phyloP scores from a whole-genome alignment of 2,888 invertebrate species.

The Microctonus aethiopoides region DNA sequence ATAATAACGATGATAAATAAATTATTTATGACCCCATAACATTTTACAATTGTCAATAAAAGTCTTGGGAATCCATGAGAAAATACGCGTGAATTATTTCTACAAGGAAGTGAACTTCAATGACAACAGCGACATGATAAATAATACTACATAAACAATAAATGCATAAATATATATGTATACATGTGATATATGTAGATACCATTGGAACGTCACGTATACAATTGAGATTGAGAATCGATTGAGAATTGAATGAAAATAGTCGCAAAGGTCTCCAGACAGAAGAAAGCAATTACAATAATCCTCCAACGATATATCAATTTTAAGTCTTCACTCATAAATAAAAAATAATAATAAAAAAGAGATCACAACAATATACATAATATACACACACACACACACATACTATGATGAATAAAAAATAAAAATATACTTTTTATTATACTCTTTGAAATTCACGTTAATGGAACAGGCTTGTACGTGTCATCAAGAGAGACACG shows the following conservation, averaged over 20 bases:
- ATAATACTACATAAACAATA: constrained; percentile 19
- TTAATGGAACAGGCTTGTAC: constrained; percentile 6
- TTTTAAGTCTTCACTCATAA: neutral
- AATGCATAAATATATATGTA: neutral
- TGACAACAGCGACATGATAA: constrained; percentile 32
- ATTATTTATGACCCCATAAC: neutral
- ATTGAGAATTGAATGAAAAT: constrained; percentile 14
- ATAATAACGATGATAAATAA: neutral
- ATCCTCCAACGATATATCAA: constrained; percentile 4
- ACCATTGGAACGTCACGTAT: constrained; percentile 21
- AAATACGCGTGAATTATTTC: constrained; percentile 24
- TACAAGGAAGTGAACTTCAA: constrained; percentile 10
- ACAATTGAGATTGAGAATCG: constrained; percentile 20
- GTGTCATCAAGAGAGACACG: neutral
- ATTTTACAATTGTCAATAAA: neutral
- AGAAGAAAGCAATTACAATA: neutral
- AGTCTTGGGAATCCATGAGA: constrained; percentile 34
- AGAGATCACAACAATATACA: neutral
- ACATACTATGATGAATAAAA: too few relatives aligned
- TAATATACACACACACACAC: too few relatives aligned
- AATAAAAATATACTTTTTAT: neutral
- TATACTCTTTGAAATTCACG: neutral
- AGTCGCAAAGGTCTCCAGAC: constrained; percentile 13
- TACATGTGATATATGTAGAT: too few relatives aligned
- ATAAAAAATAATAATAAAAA: neutral